A percentile compares a stretch with the other conserved stretches of the same genome.
Evolutionary conservation across 2,888 invertebrate genomes (phyloP).

Genomic region (Meloe dianella): DNA sequence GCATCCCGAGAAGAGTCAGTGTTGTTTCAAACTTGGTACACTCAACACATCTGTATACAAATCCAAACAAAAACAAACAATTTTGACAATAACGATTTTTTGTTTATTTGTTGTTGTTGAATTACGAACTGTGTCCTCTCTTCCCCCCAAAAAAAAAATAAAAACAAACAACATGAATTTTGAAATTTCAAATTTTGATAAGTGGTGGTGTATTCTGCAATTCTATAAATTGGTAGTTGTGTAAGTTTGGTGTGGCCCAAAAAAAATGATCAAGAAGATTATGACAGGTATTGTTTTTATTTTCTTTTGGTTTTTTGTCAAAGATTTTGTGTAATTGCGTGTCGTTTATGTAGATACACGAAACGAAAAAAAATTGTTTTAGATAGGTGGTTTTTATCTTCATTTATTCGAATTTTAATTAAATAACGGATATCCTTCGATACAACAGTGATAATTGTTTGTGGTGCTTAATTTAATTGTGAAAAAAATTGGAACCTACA

Average conservation of each 20-base stretch:
- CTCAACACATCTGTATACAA: not conserved
- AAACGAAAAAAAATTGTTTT: no score
- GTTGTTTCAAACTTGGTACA: constrained; percentile 26
- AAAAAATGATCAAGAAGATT: constrained; percentile 25
- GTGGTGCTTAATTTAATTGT: constrained; percentile 28
- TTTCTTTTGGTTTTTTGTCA: not conserved
- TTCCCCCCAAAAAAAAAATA: no score
- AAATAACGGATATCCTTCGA: constrained; percentile 32
- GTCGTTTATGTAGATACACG: no score
- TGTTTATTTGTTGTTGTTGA: no score
- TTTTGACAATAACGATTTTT: no score
- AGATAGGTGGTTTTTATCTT: constrained; percentile 3
- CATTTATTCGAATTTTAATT: constrained; percentile 13
- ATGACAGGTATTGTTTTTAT: constrained; percentile 38
- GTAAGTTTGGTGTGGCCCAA: not conserved
- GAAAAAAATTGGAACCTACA: constrained; percentile 24
- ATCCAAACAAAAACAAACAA: not conserved
- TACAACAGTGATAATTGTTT: constrained; percentile 21
- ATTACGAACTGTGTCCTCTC: no score
- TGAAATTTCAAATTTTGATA: not conserved
- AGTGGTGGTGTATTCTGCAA: not conserved
- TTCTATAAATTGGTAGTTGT: not conserved
- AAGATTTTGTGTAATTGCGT: no score
- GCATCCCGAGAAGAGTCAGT: constrained; percentile 47
- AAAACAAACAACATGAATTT: no score